phyloP scores from a whole-genome alignment of 2,113 vertebrate genomes.

The Hylia prasina region DNA sequence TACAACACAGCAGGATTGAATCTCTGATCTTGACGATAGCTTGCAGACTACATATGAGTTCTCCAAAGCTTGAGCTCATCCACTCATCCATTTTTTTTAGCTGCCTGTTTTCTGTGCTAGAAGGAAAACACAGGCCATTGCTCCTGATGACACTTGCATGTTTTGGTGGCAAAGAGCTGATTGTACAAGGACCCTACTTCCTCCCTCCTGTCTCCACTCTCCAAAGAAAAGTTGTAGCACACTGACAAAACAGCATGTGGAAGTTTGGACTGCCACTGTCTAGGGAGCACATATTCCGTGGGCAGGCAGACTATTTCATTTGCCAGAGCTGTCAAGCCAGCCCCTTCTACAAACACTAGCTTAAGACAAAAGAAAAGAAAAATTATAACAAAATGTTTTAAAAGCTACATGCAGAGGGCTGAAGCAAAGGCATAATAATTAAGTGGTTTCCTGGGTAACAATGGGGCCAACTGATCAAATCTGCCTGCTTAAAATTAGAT shows the following conservation, averaged over 20 bases:
- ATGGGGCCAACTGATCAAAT: conserved; percentile 22
- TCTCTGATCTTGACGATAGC: fast-evolving
- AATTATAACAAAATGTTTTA: conserved; percentile 49
- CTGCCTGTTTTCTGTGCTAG: neutral
- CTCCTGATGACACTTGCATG: fast-evolving
- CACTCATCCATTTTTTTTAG: neutral
- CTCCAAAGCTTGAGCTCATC: neutral
- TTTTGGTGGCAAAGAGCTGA: neutral
- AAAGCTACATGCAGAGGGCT: conserved; percentile 11
- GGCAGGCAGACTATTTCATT: conserved; percentile 57
- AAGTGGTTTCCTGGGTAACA: conserved; percentile 55
- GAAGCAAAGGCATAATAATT: conserved; percentile 51
- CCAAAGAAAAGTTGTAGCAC: neutral
- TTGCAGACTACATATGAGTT: neutral
- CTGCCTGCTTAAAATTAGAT: conserved; percentile 23
- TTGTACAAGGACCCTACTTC: neutral
- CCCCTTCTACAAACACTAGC: conserved; percentile 41
- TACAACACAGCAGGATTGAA: neutral
- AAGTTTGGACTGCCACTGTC: conserved; percentile 54
- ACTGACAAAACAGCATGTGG: conserved; percentile 24
- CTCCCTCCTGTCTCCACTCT: neutral
- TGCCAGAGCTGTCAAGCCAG: conserved; percentile 54
- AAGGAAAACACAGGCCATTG: neutral
- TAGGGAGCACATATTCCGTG: conserved; percentile 44
- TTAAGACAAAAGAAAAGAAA: conserved; percentile 55